Percentiles rank a stretch among this genome's conserved stretches.
These are phyloP conservation scores for Phylloscopus trochiloides DNA, from an alignment of 2,113 vertebrate species.

Conservation along the genomic window DNA sequence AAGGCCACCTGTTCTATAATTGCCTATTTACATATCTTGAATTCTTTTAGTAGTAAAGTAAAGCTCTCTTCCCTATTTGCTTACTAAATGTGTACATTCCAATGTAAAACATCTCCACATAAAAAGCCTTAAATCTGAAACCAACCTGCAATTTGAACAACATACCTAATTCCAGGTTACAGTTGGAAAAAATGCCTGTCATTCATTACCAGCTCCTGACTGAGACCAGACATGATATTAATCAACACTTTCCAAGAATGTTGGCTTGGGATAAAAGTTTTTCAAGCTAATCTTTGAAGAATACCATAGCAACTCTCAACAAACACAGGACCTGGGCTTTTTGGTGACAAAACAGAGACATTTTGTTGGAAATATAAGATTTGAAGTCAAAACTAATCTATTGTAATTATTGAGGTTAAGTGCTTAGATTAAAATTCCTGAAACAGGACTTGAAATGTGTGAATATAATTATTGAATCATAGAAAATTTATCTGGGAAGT, in stretches of 20 bases:
- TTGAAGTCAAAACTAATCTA: background rate
- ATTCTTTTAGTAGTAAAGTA: background rate
- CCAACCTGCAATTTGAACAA: background rate
- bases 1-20: background rate
- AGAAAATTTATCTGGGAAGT: background rate
- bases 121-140: background rate
- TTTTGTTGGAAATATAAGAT: background rate
- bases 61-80: background rate
- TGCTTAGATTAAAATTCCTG: background rate
- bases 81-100: background rate
- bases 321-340: background rate
- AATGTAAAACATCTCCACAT: background rate
- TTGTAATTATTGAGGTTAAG: background rate
- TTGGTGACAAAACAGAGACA: background rate
- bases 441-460: background rate
- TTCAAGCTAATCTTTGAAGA: background rate
- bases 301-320: background rate
- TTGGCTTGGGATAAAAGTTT: background rate
- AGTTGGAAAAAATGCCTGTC: background rate
- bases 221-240: background rate
- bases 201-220: background rate
- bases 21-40: background rate
- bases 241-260: background rate
- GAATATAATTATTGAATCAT: background rate
- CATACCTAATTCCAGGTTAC: background rate